Evolutionary conservation across 2,797 vertebrate species (phyloP).

Genomic region (Agapornis canus): DNA sequence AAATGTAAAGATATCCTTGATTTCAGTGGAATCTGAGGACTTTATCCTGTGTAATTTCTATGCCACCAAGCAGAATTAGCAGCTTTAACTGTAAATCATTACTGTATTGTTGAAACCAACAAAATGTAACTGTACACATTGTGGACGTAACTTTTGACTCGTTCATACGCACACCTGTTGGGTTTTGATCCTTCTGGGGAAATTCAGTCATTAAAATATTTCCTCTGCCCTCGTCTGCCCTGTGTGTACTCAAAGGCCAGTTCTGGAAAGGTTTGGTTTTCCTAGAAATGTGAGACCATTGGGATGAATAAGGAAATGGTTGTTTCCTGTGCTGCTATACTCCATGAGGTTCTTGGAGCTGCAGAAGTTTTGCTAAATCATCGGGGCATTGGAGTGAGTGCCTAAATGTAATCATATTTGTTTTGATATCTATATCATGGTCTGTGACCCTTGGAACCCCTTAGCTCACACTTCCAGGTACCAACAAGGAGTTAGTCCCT

Average conservation of each 20-base stretch:
- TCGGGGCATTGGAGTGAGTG: not conserved
- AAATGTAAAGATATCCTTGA: not conserved
- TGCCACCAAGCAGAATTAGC: not conserved
- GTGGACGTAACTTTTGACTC: not conserved
- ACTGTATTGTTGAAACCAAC: not conserved
- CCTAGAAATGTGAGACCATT: not conserved
- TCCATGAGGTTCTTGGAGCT: not conserved
- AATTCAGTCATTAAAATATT: not conserved
- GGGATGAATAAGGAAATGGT: not conserved
- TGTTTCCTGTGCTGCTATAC: not conserved
- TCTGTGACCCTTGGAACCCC: accelerated
- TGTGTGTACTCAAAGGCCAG: not conserved
- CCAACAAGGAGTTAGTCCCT: not conserved
- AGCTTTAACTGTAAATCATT: not conserved
- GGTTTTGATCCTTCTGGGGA: not conserved
- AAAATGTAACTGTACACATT: not conserved
- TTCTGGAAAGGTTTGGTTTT: not conserved
- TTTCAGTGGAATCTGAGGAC: not conserved
- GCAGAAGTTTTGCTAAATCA: not conserved
- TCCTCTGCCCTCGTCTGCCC: not conserved
- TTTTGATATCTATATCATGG: not conserved
- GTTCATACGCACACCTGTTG: not conserved
- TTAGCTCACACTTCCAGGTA: not conserved
- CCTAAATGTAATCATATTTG: not conserved
- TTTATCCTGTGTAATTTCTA: not conserved